Evolutionary conservation across 2,888 invertebrate species (phyloP), one percentile per base, ranked within the genome.

Genomic region (Amblyteles armatorius): DNA sequence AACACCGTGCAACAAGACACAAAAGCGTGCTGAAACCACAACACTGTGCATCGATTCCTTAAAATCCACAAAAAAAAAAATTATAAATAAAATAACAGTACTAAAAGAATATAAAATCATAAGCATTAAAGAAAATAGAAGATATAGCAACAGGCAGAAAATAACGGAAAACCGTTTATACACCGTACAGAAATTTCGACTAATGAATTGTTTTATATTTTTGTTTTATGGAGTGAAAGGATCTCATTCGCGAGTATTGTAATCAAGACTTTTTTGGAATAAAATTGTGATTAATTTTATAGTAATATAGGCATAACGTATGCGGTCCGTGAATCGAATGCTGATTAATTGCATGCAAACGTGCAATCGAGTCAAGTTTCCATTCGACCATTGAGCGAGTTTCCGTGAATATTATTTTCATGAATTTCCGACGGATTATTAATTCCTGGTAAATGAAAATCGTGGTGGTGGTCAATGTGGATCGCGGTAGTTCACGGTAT

Each of bases 381-480:
- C 11, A 11, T 11, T 55, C 9, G 44, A 36, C 6, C n/a, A 2
- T 55, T 60, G 22, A 16, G 5, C 3, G 44, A n/a, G 0, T 60
- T 73, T 60, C 9, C 11, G 40, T 29, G 29, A 57, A 60, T 60
- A 48, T 73, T 60, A 48, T 57, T 29, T 13, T 44, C 44, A 48
- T 60, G 22, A 44, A 73, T 73, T 60, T 44, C 29, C n/a, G n/a
- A 26, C 6, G 44, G 13, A n/a, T 48, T 44, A 60, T 73, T 60
- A 16, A 63, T 60, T 63, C 29, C n/a, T 29, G 26, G 6, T 60
- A 29, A 26, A 57, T 63, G 33, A 63, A 33, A 33, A 63, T 36
- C 36, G 36, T 5, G n/a, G 6, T 63, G 2, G n/a, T 16, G n/a
- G 29, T 9, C 36, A 36, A 22, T n/a, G n/a, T 63, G 3, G 63